phyloP scores from a whole-genome alignment of 1,140 invertebrate species.

The Rhopalosiphum maidis region DNA sequence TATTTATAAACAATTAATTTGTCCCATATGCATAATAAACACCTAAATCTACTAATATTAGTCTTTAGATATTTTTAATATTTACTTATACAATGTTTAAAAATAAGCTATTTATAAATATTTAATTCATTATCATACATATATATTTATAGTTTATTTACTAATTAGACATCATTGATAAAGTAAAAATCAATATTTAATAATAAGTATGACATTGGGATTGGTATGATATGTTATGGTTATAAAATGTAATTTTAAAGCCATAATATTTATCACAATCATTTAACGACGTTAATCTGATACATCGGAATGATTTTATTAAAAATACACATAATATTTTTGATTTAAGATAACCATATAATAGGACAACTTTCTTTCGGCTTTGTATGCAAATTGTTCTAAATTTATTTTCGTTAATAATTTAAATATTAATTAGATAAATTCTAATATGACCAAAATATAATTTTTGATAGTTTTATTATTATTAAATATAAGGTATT shows the following conservation, averaged over 20 bases:
- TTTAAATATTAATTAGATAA: not conserved
- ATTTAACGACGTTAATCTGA: not conserved
- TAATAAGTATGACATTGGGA: no score
- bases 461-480: not conserved
- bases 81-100: no score
- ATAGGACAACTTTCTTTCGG: not conserved
- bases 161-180: not conserved
- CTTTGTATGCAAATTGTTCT: not conserved
- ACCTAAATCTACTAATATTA: no score
- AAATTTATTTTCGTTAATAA: not conserved
- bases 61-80: no score
- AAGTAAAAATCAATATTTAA: not conserved
- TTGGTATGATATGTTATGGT: not conserved
- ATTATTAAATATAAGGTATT: constrained; percentile 30
- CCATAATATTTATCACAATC: not conserved
- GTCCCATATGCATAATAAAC: no score
- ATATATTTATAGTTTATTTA: no score
- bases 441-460: constrained; percentile 34
- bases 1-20: no score
- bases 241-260: not conserved
- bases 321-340: not conserved
- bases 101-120: no score
- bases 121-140: no score
- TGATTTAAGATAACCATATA: not conserved
- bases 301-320: not conserved